Evolutionary conservation across 1,140 invertebrate species (phyloP).

Genomic region (Platyscapa corneri): DNA sequence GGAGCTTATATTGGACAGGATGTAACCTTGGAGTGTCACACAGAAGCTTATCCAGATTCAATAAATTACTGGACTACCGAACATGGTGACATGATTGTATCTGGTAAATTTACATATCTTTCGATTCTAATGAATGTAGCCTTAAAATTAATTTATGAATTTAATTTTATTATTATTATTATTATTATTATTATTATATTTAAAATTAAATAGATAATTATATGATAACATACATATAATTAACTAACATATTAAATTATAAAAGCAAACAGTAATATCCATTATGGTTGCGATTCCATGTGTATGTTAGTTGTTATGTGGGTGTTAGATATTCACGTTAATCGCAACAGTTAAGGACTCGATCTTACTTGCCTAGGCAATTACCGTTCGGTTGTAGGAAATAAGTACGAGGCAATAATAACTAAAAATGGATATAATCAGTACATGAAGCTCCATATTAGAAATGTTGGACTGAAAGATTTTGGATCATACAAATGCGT

Average conservation of each 20-base stretch:
- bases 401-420: slow-evolving; percentile 88
- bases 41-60: slow-evolving; percentile 90
- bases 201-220: no score
- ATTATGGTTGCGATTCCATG: no score
- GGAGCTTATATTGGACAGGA: slow-evolving; percentile 88
- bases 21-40: slow-evolving; percentile 88
- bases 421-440: slow-evolving; percentile 89
- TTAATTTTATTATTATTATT: no score
- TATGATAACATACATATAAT: neutral
- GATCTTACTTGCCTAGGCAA: slow-evolving; percentile 68
- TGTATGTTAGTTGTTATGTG: neutral
- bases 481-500: slow-evolving; percentile 94
- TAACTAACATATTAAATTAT: neutral
- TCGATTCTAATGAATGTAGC: neutral
- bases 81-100: slow-evolving; percentile 90
- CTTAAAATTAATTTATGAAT: neutral
- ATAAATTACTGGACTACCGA: slow-evolving; percentile 93
- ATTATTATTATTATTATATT: no score
- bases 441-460: slow-evolving; percentile 91
- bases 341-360: slow-evolving; percentile 52
- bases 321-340: neutral
- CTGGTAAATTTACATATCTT: slow-evolving; percentile 79
- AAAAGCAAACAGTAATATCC: neutral
- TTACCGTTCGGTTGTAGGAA: slow-evolving; percentile 78
- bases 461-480: slow-evolving; percentile 84